Base-by-base conservation (phyloP, 2,888 invertebrate genomes). In the Falcaria lacertinaria region DNA sequence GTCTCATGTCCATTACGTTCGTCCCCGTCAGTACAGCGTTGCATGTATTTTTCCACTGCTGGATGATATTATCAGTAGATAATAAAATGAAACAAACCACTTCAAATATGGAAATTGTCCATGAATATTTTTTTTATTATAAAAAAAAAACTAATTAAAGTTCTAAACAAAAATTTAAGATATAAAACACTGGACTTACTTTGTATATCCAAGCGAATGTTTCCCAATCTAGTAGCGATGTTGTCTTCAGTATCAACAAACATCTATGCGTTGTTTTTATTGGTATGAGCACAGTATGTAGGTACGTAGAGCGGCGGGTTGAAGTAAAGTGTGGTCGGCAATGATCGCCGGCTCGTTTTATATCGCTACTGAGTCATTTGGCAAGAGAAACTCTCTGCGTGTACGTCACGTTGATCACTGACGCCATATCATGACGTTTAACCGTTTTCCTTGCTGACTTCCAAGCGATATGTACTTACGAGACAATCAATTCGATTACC, bases 301-400 rank as follows among this genome's bases (percentile, higher is more conserved):
- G 50, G 51, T 57, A 61, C 52, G 41, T 47, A 45, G 54, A 49
- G 45, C 62, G 60, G 52, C 48, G 64, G 49, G 64, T 63, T 58
- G 62, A 61, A 68, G 62, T 60, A 51, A 66, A 85, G 75, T 88
- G 86, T 64, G 64, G 59, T 54, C 50, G 64, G 63, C 55, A 54
- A 54, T 61, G 66, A 69, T 62, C 60, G 56, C 52, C 55, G 54
- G 58, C 58, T 60, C 59, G 71, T 77, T 86, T 82, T 88, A 88
- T 88, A 88, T 77, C 57, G 62, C 52, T 40, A 49, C 64, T 84
- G 86, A 84, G 53, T 85, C 83, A 75, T 69, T 86, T 86, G 86
- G 86, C 85, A 82, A 67, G 73, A 76, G 70, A 61, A 60, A 59
- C 67, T 70, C 71, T 70, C 60, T 63, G 64, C 61, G 61, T 55